Evolutionary conservation across 1,140 invertebrate genomes (phyloP).

Genomic region (Aphis gossypii): DNA sequence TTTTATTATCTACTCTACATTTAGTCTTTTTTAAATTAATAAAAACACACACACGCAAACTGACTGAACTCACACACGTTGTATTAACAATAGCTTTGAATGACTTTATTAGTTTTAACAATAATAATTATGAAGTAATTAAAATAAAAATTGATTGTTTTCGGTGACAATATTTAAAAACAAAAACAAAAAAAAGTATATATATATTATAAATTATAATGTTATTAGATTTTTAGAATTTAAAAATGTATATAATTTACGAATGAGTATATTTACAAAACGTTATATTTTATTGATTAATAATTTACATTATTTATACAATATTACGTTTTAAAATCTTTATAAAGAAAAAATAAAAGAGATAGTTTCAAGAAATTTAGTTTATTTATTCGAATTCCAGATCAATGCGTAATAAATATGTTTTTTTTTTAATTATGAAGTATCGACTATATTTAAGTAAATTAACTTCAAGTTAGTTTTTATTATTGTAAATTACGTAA

Average conservation of each 20-base stretch:
- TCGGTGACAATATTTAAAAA: neutral
- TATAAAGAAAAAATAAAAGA: too few species aligned
- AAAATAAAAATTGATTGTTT: neutral
- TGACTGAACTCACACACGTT: neutral
- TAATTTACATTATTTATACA: neutral
- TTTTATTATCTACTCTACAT: slow-evolving; percentile 8
- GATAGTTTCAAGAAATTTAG: too few species aligned
- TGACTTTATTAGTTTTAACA: neutral
- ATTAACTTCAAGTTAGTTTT: neutral
- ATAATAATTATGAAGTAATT: neutral
- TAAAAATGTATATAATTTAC: too few species aligned
- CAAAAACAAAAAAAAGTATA: neutral
- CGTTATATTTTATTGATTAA: neutral
- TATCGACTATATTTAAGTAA: neutral
- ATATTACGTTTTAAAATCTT: neutral
- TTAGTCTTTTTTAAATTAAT: slow-evolving; percentile 28
- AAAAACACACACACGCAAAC: neutral
- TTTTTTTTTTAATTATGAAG: neutral
- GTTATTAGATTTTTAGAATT: neutral
- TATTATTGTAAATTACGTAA: too few species aligned
- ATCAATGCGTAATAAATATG: neutral
- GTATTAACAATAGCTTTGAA: neutral
- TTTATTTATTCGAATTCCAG: neutral
- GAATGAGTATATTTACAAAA: neutral
- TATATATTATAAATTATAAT: neutral